A percentile compares a stretch with the other conserved stretches of the same genome.
phyloP scores from a whole-genome alignment of 1,140 invertebrate genomes.

The Halictus rubicundus region DNA sequence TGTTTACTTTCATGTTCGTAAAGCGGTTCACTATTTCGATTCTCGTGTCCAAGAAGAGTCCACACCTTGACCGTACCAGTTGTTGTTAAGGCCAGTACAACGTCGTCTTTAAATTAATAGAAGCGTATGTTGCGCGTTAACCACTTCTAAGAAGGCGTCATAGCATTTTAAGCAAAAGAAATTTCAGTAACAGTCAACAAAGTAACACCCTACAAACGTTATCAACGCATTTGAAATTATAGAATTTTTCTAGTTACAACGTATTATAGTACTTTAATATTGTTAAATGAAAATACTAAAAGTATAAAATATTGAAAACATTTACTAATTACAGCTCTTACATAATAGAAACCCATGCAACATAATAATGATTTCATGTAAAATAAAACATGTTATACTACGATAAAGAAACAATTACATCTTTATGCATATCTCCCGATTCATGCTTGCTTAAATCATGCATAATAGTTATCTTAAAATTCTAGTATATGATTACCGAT shows the following conservation, averaged over 20 bases:
- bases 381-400: constrained; percentile 14
- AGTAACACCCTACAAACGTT: constrained; percentile 1
- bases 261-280: constrained; percentile 2
- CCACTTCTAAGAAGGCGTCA: constrained; percentile 52
- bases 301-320: constrained; percentile 33
- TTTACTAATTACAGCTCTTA: constrained; percentile 4
- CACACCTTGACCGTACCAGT: constrained; percentile 99
- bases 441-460: constrained; percentile 6
- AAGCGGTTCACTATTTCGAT: constrained; percentile 91
- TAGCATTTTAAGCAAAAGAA: constrained; percentile 55
- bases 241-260: constrained; percentile 11
- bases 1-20: constrained; percentile 99
- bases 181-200: constrained; percentile 26
- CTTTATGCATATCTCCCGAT: not conserved
- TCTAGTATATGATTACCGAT: not conserved
- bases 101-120: constrained; percentile 89
- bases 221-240: not conserved
- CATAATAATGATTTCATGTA: constrained; percentile 15
- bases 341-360: not conserved
- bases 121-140: constrained; percentile 63
- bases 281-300: constrained; percentile 26
- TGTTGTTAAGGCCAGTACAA: constrained; percentile 96
- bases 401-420: not conserved
- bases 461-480: constrained; percentile 15
- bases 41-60: constrained; percentile 94